Conservation (phyloP, 1,140 invertebrate genomes). For the Stratiolaelaps scimitus region DNA sequence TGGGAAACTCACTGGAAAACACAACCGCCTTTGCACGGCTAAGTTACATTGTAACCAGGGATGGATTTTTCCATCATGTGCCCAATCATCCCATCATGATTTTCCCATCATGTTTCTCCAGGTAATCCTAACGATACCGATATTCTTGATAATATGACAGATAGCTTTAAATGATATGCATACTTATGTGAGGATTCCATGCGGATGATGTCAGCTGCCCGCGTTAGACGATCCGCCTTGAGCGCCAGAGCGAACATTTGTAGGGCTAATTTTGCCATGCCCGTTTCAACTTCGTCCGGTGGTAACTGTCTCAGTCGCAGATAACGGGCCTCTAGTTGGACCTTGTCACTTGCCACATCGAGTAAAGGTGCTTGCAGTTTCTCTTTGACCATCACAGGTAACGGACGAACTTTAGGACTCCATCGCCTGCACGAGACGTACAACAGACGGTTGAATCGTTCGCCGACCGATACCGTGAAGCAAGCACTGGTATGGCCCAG, state of each 20-base stretch:
- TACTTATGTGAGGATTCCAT: conserved; percentile 15
- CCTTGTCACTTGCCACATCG: conserved; percentile 9
- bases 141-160: too few relatives aligned
- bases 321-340: conserved; percentile 5
- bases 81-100: too few relatives aligned
- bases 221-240: background rate
- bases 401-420: conserved; percentile 1
- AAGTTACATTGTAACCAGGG: too few relatives aligned
- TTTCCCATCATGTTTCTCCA: background rate
- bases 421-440: conserved; percentile 19
- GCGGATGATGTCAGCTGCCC: background rate
- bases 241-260: conserved; percentile 22
- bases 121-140: background rate
- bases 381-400: conserved; percentile 8
- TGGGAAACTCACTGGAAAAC: too few relatives aligned
- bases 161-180: too few relatives aligned
- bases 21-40: too few relatives aligned
- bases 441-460: background rate
- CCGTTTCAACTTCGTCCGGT: background rate
- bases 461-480: conserved; percentile 2
- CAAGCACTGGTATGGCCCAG: background rate
- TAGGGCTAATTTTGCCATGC: background rate
- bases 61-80: too few relatives aligned
- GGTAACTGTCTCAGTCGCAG: background rate
- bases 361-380: conserved; percentile 2